Evolutionary conservation across 1,140 invertebrate species (phyloP), one percentile per base, ranked within the genome.

Genomic region (Sarcophaga peregrina): DNA sequence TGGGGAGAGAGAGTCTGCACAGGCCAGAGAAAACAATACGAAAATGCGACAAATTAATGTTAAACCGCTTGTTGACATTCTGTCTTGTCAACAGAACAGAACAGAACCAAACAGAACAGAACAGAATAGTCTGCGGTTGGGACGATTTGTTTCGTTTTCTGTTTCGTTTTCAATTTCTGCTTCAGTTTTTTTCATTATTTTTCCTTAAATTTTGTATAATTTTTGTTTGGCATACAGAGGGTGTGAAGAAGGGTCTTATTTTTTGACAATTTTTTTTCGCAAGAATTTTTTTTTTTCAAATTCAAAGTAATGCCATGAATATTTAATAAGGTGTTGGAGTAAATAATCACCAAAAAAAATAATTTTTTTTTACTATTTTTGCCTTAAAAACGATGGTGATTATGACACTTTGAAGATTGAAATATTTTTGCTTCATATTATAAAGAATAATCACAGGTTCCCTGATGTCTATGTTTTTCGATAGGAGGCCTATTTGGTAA

Each of bases 11-110:
- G 5, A 62, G n/a, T n/a, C 58, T 62, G 13, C n/a, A n/a, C n/a
- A n/a, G 7, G 25, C 25, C 25, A 37, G 4, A 37, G 25, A 37
- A 37, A 37, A 68, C 17, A 68, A 25, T 20, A 68, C 62, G n/a
- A 68, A 76, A 76, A 78, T 78, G 75, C 75, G 75, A 78, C 75
- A 78, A 52, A 78, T 78, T 78, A 78, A 78, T 78, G 75, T 78
- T 50, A 52, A 78, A 25, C 75, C 75, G 75, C 48, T 78, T 78
- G 75, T 78, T 52, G 75, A 78, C 75, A 78, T 78, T 76, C 47
- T 76, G 74, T 78, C 75, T 68, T 68, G 62, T 68, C 62, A 68
- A 68, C 62, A 68, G 17, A 58, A 13, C 6, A 58, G 11, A 68
- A 20, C 20, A 37, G 25, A 37, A 37, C 25, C 1, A 4, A 2